Base-by-base conservation (phyloP, 2,888 invertebrate genomes). In the Octodonta nipae region DNA sequence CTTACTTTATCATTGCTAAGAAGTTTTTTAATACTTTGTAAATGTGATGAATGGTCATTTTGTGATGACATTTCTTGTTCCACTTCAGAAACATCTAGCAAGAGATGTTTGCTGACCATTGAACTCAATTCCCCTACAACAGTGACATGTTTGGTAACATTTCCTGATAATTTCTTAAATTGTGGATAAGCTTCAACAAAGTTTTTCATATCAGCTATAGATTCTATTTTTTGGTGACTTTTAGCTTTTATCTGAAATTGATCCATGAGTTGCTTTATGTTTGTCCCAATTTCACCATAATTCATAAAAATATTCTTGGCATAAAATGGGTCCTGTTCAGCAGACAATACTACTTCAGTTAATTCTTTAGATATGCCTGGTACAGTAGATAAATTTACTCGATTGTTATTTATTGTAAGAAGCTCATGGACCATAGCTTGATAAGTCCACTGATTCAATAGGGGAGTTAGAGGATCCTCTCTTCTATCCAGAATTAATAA, bases 401-500 rank as follows among this genome's bases (percentile, higher is more conserved):
- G 75, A 64, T 93, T 92, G 61, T 92, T 93, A 52, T 78, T 78
- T 43, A 99, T 92, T 0, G 80, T 80, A 25, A 99, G 63, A 32
- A 98, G 63, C 62, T 99, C 96, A 62, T 99, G 98, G 6, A 99
- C 92, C 98, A 99, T 98, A 2, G 98, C 98, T 62, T 99, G 96
- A 65, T 99, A 99, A 0, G 96, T 98, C 98, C 98, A 99, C 71
- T 92, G 73, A 62, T 87, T 92, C 15, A 99, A 64, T 33, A 99
- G 63, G 0, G 98, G 98, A 0, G 98, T 95, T 5, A 96, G 82
- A 0, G 93, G 86, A 64, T 99, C 98, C 56, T 88, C 88, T 46
- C 87, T 70, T 43, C 98, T 70, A 60, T 99, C 98, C 20, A 99
- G 56, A 40, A 99, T 81, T 16, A 99, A 61, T 35, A 99, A 61